Base-by-base conservation (phyloP, 2,113 vertebrate species). In the Megaleporinus macrocephalus region DNA sequence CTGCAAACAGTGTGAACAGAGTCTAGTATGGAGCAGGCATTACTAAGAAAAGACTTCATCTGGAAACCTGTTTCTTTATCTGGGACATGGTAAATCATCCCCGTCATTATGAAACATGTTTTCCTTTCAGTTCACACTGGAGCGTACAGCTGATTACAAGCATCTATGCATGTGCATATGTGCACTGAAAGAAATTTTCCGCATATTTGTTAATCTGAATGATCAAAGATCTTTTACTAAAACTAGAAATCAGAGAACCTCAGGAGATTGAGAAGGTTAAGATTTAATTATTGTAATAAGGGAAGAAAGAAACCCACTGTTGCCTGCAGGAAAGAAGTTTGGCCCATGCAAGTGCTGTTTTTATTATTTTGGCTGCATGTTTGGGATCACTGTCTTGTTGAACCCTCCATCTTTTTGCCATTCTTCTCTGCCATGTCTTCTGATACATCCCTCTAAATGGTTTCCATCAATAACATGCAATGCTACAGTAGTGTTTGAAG, bases 61-160 rank as follows among this genome's bases (percentile, higher is more conserved):
- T 55, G 53, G 53, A 55, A 55, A 55, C 5, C 14, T 7, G 36
- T 36, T 36, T 36, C 36, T 36, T 36, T 36, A 36, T 36, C 36
- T 20, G 16, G 20, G 5, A 18, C 4, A 1, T 55, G 53, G 16
- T 24, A 24, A 22, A 22, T 22, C 24, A 3, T 26, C 26, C 24
- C 24, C 24, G 57, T 61, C 57, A 33, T 66, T 53, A 30, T 66
- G 20, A 36, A 65, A 27, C 75, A 76, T 5, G 4, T 30, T 49
- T 29, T 13, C 18, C 15, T 14, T 30, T 47, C 5, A 22, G 24
- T 49, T 77, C 47, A 27, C 22, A 49, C 61, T 14, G 61, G n/a
- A 1, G 24, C 24, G 11, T 61, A 49, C 30, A 51, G 26, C 76
- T 53, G 62, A 78, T 78, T 66, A 66, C 76, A 53, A 66, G 44